These are phyloP conservation scores for Picus viridis DNA, from an alignment of 2,797 vertebrate genomes.

Conservation along the genomic window DNA sequence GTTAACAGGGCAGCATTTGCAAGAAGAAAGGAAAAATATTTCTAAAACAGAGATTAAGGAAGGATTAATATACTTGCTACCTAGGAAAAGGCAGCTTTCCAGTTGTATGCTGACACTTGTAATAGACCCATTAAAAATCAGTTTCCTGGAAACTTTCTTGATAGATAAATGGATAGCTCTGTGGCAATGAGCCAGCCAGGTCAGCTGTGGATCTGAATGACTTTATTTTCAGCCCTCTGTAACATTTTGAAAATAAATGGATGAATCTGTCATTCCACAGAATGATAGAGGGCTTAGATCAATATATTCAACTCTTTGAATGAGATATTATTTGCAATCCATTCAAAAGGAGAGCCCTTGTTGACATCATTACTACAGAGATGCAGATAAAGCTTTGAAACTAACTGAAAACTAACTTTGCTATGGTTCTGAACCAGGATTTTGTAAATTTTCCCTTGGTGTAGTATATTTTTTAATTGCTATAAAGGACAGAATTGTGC, in stretches of 20 bases:
- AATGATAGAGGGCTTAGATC: background rate
- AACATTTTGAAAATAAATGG: constrained; percentile 11
- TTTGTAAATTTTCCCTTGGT: background rate
- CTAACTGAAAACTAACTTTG: background rate
- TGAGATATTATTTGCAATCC: background rate
- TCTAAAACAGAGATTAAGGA: background rate
- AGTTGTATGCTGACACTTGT: background rate
- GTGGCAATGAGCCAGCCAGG: background rate
- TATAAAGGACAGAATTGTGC: background rate
- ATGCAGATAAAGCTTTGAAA: background rate
- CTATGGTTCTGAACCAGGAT: background rate
- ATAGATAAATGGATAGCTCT: background rate
- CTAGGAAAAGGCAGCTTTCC: background rate
- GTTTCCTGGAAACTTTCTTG: background rate
- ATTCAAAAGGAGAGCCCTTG: background rate
- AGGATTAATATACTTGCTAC: background rate
- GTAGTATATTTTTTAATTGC: background rate
- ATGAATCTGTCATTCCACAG: background rate
- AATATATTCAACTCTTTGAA: background rate
- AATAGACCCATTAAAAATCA: background rate
- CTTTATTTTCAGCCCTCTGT: background rate
- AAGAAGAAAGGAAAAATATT: background rate
- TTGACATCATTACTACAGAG: background rate
- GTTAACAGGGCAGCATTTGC: background rate
- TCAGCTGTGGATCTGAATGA: background rate